Conservation (phyloP, 2,797 vertebrate genomes). For the Loriculus beryllinus region DNA sequence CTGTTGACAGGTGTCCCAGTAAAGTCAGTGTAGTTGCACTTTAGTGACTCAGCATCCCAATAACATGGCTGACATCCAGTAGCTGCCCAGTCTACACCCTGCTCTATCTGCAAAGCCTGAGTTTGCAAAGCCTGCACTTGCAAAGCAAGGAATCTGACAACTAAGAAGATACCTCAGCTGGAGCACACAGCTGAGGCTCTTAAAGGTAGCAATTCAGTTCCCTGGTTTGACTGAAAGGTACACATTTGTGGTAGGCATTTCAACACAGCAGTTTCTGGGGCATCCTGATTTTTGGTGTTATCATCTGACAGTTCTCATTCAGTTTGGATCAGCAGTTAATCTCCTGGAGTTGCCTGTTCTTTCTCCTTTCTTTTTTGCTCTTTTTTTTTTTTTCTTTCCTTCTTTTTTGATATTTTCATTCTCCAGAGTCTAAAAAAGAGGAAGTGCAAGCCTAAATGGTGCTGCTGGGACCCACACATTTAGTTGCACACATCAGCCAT, state of each 20-base stretch:
- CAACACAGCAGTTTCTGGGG: background rate
- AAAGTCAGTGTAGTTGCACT: background rate
- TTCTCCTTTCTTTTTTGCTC: background rate
- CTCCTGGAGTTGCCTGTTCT: background rate
- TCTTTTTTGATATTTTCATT: background rate
- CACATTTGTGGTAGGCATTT: background rate
- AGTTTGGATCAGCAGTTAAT: background rate
- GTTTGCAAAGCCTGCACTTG: background rate
- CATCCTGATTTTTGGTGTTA: background rate
- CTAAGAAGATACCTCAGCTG: background rate
- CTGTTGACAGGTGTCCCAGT: background rate
- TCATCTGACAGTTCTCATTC: background rate
- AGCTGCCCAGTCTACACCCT: background rate
- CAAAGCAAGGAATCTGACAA: background rate
- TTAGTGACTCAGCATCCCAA: background rate
- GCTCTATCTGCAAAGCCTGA: background rate
- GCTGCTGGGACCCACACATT: background rate
- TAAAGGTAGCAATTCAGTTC: background rate
- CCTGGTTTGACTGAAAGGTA: background rate
- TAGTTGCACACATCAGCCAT: constrained; percentile 24
- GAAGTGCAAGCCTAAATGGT: background rate
- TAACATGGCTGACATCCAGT: background rate
- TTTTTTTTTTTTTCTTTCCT: background rate
- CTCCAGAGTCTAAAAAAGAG: background rate
- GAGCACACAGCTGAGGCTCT: fast-evolving